A percentile compares a stretch with the other conserved stretches of the same genome.
phyloP scores from a whole-genome alignment of 2,797 vertebrate genomes.

The Nannoperca australis region DNA sequence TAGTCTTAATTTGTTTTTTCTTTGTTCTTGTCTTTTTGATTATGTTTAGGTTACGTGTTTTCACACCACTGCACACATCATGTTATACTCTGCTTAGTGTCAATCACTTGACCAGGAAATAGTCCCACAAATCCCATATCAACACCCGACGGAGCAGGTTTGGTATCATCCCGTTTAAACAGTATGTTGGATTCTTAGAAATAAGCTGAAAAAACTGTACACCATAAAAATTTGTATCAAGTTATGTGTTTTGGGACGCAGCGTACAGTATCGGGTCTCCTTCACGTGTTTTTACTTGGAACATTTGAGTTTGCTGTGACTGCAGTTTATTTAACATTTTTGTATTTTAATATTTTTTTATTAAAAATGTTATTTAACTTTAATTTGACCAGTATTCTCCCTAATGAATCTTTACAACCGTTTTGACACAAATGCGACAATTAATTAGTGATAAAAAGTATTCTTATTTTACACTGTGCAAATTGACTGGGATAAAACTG shows the following conservation, averaged over 20 bases:
- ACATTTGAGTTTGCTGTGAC: neutral
- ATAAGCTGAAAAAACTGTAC: neutral
- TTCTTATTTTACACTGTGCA: neutral
- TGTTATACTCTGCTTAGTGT: neutral
- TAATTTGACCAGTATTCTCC: neutral
- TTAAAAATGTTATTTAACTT: too few relatives aligned
- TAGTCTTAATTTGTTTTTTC: neutral
- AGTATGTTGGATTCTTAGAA: neutral
- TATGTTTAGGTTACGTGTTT: neutral
- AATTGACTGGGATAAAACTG: neutral
- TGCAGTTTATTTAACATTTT: neutral
- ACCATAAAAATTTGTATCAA: neutral
- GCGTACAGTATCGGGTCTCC: neutral
- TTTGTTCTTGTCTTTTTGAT: neutral
- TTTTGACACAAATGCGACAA: neutral
- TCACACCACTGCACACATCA: neutral
- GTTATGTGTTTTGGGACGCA: neutral
- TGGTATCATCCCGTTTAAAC: neutral
- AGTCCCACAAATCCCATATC: neutral
- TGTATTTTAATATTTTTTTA: neutral
- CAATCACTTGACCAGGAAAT: neutral
- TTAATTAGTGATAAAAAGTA: neutral
- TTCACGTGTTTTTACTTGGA: neutral
- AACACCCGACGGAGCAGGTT: neutral
- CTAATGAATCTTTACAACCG: neutral